Evolutionary conservation across 2,888 invertebrate genomes (phyloP).

Genomic region (Ephialtes manifestator): DNA sequence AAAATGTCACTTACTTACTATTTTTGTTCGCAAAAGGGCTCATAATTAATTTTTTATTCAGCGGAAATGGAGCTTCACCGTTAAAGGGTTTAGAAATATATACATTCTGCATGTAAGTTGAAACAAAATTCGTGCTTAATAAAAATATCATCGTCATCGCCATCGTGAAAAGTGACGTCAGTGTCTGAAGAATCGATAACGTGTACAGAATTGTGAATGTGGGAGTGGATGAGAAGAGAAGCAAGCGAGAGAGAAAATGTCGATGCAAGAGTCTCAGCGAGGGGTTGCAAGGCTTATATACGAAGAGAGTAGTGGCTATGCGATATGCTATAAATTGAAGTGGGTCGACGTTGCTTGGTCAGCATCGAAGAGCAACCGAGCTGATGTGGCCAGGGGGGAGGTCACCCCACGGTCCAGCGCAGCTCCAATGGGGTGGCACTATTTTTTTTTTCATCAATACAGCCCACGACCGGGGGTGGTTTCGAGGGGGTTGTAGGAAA

Average conservation of each 20-base stretch:
- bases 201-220: conserved; percentile 71
- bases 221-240: conserved; percentile 61
- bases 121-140: not conserved
- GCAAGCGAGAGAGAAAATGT: conserved; percentile 73
- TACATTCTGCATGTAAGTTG: not conserved
- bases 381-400: conserved; percentile 76
- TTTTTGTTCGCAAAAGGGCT: too few relatives aligned
- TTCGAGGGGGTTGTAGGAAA: conserved; percentile 73
- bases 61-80: too few relatives aligned
- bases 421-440: conserved; percentile 81
- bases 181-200: conserved; percentile 76
- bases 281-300: conserved; percentile 71
- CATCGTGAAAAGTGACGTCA: conserved; percentile 72
- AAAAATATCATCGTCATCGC: conserved; percentile 14
- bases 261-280: conserved; percentile 73
- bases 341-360: conserved; percentile 84
- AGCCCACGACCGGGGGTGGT: conserved; percentile 75
- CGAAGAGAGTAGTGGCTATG: conserved; percentile 64
- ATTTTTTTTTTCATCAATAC: conserved; percentile 83
- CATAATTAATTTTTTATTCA: too few relatives aligned
- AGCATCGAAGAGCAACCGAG: conserved; percentile 77
- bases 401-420: conserved; percentile 83
- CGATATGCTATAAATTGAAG: conserved; percentile 79
- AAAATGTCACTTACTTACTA: too few relatives aligned
- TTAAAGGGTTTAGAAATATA: not conserved